A percentile compares a stretch with the other conserved stretches of the same genome.
These are phyloP conservation scores for Romanogobio albipinnatus DNA, from an alignment of 2,113 vertebrate species.

Conservation along the genomic window DNA sequence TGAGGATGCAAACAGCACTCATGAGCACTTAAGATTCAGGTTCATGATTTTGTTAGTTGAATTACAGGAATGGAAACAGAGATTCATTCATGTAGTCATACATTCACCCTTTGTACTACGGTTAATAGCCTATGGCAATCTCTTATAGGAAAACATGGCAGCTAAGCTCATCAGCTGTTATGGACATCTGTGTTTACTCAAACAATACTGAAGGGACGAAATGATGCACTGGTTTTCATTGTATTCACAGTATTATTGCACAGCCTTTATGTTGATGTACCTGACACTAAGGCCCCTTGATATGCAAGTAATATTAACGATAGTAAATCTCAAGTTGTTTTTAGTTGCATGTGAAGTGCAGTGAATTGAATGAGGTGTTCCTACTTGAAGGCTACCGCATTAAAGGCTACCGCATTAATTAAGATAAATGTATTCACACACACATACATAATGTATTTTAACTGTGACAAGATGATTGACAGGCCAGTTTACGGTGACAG, in stretches of 20 bases:
- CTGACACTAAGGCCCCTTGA: not conserved
- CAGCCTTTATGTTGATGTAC: not conserved
- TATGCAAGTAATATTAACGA: not conserved
- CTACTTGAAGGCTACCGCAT: not conserved
- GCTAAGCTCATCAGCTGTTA: not conserved
- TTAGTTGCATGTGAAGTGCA: not conserved
- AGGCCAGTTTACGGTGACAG: too few relatives aligned
- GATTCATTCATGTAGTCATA: constrained; percentile 4
- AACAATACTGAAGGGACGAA: not conserved
- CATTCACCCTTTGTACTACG: not conserved
- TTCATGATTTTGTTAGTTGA: constrained; percentile 24
- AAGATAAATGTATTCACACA: constrained; percentile 3
- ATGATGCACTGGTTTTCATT: not conserved
- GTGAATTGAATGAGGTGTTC: not conserved
- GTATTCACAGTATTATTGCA: not conserved
- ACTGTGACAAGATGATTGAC: too few relatives aligned
- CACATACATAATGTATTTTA: too few relatives aligned
- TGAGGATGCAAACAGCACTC: constrained; percentile 34
- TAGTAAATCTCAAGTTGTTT: not conserved
- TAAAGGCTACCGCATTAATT: too few relatives aligned
- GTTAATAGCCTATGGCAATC: not conserved
- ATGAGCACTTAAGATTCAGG: constrained; percentile 30
- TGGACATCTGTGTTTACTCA: constrained; percentile 7
- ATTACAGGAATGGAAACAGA: not conserved
- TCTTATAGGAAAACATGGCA: not conserved